Percentiles rank a stretch among this genome's conserved stretches.
Conservation (phyloP, 2,888 invertebrate species). For the Tholera decimalis region DNA sequence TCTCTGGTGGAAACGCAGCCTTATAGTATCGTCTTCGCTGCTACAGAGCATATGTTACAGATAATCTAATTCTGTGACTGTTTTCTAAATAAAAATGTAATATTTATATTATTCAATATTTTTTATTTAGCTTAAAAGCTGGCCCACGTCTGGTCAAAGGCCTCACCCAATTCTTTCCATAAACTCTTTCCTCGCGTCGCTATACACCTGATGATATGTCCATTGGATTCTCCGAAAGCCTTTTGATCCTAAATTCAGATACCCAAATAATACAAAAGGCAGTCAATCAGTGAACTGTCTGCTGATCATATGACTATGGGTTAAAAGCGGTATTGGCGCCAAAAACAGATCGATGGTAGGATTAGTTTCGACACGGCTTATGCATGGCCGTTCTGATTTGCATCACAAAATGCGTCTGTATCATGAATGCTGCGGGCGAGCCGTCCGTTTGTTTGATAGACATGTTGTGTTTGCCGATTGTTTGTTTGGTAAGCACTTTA, state of each 20-base stretch:
- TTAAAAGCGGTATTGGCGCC: constrained; percentile 17
- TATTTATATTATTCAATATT: too few species aligned
- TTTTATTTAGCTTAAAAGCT: too few species aligned
- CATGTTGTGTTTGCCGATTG: constrained; percentile 16
- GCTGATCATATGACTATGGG: not conserved
- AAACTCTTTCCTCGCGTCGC: too few species aligned
- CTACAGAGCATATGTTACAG: too few species aligned
- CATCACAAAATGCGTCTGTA: constrained; percentile 57
- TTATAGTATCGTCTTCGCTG: too few species aligned
- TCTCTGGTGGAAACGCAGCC: too few species aligned
- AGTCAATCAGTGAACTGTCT: constrained; percentile 12
- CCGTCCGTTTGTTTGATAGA: constrained; percentile 20
- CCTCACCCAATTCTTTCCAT: too few species aligned
- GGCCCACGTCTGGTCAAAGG: too few species aligned
- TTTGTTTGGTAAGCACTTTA: constrained; percentile 9
- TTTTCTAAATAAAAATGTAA: too few species aligned
- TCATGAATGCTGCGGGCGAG: constrained; percentile 12
- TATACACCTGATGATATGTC: too few species aligned
- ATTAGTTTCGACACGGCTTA: constrained; percentile 52
- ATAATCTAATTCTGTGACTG: too few species aligned
- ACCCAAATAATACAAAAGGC: constrained; percentile 9
- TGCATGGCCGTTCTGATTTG: constrained; percentile 58
- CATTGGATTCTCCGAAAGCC: not conserved
- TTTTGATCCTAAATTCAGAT: not conserved
- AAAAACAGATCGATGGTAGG: constrained; percentile 45